Percentiles rank a stretch among this genome's conserved stretches.
phyloP scores from a whole-genome alignment of 53 echinoderm and acorn worm species.

The Patiria pectinifera region DNA sequence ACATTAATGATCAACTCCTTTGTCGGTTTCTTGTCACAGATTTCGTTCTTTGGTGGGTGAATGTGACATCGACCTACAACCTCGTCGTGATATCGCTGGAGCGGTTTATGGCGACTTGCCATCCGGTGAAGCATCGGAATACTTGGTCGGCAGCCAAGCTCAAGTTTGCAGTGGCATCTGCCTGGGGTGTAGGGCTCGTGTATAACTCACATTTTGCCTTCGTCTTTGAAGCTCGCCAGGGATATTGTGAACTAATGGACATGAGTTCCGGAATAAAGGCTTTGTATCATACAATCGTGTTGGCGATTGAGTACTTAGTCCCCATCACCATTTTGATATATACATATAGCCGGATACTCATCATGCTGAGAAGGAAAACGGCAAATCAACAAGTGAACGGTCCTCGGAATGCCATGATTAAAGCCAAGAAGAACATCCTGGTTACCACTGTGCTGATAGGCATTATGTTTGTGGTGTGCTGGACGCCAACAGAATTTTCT shows the following conservation, averaged over 20 bases:
- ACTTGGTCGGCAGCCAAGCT: background rate
- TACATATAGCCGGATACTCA: background rate
- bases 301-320: background rate
- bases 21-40: background rate
- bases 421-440: no score
- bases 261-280: background rate
- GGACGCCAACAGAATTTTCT: no score
- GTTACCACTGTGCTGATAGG: no score
- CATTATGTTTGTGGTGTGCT: no score
- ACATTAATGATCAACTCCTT: background rate
- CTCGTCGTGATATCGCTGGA: no score
- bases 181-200: background rate
- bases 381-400: background rate
- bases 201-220: background rate
- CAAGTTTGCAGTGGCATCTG: background rate
- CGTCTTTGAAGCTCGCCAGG: background rate
- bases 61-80: no score
- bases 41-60: background rate
- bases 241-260: background rate
- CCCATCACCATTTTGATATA: conserved; percentile 1
- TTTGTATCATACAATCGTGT: background rate
- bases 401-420: no score
- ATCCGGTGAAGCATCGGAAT: no score
- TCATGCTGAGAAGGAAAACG: background rate
- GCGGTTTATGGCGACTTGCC: no score